A percentile compares a stretch with the other conserved stretches of the same genome.
Evolutionary conservation across 1,140 invertebrate genomes (phyloP).

Genomic region (Condylostylus longicornis): DNA sequence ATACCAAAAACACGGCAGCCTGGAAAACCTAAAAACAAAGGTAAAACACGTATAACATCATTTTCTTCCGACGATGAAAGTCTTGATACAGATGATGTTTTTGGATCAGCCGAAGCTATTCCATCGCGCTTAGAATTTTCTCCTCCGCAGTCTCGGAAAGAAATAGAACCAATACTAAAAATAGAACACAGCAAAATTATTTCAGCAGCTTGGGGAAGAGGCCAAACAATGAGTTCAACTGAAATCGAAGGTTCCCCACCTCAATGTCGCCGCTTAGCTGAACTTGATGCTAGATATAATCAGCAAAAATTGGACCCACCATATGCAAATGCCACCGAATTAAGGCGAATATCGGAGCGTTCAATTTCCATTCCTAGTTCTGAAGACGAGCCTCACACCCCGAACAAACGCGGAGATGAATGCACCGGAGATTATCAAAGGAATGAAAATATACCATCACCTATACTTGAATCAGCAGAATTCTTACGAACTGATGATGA

Average conservation of each 20-base stretch:
- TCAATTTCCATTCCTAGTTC: constrained; percentile 54
- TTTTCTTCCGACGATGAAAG: constrained; percentile 57
- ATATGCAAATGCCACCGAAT: constrained; percentile 40
- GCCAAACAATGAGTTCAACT: constrained; percentile 55
- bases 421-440: constrained; percentile 42
- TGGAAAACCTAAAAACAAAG: constrained; percentile 32
- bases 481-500: constrained; percentile 43
- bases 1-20: constrained; percentile 27
- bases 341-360: constrained; percentile 48
- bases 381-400: constrained; percentile 42
- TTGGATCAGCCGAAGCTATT: constrained; percentile 51
- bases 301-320: constrained; percentile 42
- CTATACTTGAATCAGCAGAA: constrained; percentile 41
- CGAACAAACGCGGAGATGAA: constrained; percentile 27
- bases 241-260: constrained; percentile 55
- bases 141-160: constrained; percentile 51
- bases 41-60: constrained; percentile 50
- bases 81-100: constrained; percentile 53
- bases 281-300: constrained; percentile 43
- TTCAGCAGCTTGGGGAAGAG: constrained; percentile 45
- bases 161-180: constrained; percentile 51
- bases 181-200: constrained; percentile 50
- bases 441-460: constrained; percentile 42
- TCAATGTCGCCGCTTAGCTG: constrained; percentile 41
- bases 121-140: constrained; percentile 50